Base-by-base conservation (phyloP, 2,888 invertebrate species). In the Oscheius sp. region DNA sequence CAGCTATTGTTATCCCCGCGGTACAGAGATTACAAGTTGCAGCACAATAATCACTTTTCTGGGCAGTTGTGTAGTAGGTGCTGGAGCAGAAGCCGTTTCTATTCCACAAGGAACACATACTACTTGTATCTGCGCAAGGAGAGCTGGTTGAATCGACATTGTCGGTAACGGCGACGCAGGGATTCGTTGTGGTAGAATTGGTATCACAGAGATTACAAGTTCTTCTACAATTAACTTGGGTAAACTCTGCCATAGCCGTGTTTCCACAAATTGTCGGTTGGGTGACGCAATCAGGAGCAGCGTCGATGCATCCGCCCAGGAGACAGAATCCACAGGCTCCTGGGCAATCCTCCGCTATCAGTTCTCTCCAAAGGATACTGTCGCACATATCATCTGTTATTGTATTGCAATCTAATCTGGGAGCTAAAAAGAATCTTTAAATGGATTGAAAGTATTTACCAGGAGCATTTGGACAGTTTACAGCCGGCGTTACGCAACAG, bases 221-320 rank as follows among this genome's bases (percentile, higher is more conserved):
- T 21, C 63, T 43, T 23, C 35, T 43, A 29, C 63, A 63, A 41
- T 63, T 63, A 13, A 41, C 41, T 16, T 25, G 29, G 21, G 27
- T 41, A 16, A 63, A 63, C 18, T 18, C 41, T 58, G 16, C 27
- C 58, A 58, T 18, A 5, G 16, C 35, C 3, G 21, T n/a, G 21
- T 18, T 58, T 2, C 3, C 3, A 13, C 63, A 63, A 41, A 63
- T 45, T 1, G 23, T 46, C 9, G 43, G 43, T 23, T 45, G 43
- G 9, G 41, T 46, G 16, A 6, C n/a, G 18, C 63, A 63, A 23
- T 63, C 45, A 43, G 46, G 45, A 45, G 43, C 63, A 25, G 18
- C 43, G 23, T 63, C 63, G 63, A 63, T 43, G 46, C 63, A 63
- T 16, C 63, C 63, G n/a, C 63, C 63, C n/a, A 43, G 25, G 18